phyloP scores from a whole-genome alignment of 2,888 invertebrate species.

The Conops quadrifasciatus region DNA sequence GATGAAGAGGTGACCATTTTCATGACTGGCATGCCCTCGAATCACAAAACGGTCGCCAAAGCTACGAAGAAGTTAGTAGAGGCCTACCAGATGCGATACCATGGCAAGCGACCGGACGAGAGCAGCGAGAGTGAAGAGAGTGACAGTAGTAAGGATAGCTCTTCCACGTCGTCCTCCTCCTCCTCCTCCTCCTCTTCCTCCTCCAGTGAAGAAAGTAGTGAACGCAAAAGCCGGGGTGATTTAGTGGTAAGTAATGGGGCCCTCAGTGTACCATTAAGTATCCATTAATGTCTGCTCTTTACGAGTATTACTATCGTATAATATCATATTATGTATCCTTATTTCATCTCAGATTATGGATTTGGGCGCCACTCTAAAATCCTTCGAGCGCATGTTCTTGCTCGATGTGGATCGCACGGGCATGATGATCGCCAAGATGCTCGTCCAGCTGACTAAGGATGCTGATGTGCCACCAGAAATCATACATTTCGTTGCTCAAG shows the following conservation, averaged over 20 bases:
- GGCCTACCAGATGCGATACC: conserved; percentile 58
- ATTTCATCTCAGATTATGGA: conserved; percentile 50
- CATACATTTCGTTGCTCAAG: conserved; percentile 58
- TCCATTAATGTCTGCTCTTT: no score
- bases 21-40: conserved; percentile 55
- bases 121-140: conserved; percentile 51
- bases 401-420: conserved; percentile 54
- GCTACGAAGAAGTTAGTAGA: conserved; percentile 51
- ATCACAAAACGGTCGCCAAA: conserved; percentile 51
- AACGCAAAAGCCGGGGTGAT: conserved; percentile 44
- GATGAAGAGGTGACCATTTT: conserved; percentile 58
- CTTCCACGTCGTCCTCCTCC: background rate
- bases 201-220: conserved; percentile 38
- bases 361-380: conserved; percentile 52
- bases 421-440: conserved; percentile 52
- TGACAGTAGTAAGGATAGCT: conserved; percentile 24
- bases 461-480: conserved; percentile 52
- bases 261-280: no score
- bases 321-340: background rate
- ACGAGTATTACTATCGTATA: no score
- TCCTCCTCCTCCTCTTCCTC: background rate
- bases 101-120: conserved; percentile 45
- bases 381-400: conserved; percentile 50
- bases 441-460: conserved; percentile 50
- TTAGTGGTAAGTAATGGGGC: conserved; percentile 57